A percentile compares a stretch with the other conserved stretches of the same genome.
These are phyloP conservation scores for Alcis repandata DNA, from an alignment of 2,888 invertebrate species.

Conservation along the genomic window DNA sequence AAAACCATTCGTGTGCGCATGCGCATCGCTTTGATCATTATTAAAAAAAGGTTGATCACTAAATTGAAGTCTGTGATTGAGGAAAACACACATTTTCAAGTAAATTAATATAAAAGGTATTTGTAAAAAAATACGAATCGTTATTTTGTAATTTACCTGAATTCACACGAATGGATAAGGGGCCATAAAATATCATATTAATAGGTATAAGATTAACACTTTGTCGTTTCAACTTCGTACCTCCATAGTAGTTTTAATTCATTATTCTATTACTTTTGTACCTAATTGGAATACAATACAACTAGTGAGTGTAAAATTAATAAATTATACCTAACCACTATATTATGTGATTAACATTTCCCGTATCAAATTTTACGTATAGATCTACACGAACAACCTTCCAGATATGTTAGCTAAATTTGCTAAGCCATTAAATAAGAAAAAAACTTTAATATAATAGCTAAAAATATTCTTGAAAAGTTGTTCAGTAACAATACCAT, in stretches of 20 bases:
- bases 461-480: no score
- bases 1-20: background rate
- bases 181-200: background rate
- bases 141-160: background rate
- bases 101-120: no score
- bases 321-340: background rate
- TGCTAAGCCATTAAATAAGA: no score
- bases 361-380: background rate
- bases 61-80: no score
- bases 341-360: background rate
- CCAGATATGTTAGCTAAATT: no score
- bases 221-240: background rate
- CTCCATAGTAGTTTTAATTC: background rate
- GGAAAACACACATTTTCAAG: no score
- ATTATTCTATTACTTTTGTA: constrained; percentile 1
- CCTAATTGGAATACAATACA: constrained; percentile 20
- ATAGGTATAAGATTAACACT: constrained; percentile 1
- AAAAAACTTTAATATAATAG: no score
- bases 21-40: no score
- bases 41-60: no score
- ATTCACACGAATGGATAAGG: background rate
- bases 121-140: background rate
- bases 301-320: constrained; percentile 7
- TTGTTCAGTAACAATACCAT: no score
- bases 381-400: background rate